Conservation (phyloP, 2,113 vertebrate genomes). For the Chaenocephalus aceratus region DNA sequence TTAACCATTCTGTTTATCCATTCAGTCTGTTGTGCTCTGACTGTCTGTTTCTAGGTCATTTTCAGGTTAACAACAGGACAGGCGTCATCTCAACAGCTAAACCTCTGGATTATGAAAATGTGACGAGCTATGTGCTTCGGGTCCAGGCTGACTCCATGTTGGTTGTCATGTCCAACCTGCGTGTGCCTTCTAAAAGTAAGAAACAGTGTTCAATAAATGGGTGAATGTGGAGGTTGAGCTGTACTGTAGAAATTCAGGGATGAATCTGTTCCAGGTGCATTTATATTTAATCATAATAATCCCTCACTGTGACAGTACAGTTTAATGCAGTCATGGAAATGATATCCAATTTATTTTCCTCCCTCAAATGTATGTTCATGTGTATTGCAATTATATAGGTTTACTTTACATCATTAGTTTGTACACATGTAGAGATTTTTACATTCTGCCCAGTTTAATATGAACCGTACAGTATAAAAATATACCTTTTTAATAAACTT, state of each 20-base stretch:
- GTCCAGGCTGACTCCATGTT: slow-evolving; percentile 91
- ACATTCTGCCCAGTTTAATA: background rate
- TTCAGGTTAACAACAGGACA: slow-evolving; percentile 88
- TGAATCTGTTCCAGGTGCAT: slow-evolving; percentile 23
- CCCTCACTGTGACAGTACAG: slow-evolving; percentile 27
- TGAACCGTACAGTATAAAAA: no score
- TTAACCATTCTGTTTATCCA: background rate
- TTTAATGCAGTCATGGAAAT: slow-evolving; percentile 15
- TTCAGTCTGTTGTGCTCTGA: background rate
- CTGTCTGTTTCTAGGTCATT: slow-evolving; percentile 82
- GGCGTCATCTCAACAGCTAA: slow-evolving; percentile 88
- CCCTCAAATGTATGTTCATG: slow-evolving; percentile 5
- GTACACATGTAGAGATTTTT: background rate
- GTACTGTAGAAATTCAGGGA: background rate
- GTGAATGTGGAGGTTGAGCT: background rate
- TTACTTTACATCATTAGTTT: background rate
- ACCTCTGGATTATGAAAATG: slow-evolving; percentile 88
- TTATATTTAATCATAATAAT: slow-evolving; percentile 39
- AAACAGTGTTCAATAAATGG: background rate
- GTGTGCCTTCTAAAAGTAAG: slow-evolving; percentile 94
- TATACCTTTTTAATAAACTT: background rate
- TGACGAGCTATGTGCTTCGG: slow-evolving; percentile 86
- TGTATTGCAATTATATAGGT: background rate
- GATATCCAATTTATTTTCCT: slow-evolving; percentile 9
- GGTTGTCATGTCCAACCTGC: slow-evolving; percentile 87